A percentile compares a stretch with the other conserved stretches of the same genome.
Evolutionary conservation across 2,113 vertebrate species (phyloP).

Genomic region (Gambusia affinis): DNA sequence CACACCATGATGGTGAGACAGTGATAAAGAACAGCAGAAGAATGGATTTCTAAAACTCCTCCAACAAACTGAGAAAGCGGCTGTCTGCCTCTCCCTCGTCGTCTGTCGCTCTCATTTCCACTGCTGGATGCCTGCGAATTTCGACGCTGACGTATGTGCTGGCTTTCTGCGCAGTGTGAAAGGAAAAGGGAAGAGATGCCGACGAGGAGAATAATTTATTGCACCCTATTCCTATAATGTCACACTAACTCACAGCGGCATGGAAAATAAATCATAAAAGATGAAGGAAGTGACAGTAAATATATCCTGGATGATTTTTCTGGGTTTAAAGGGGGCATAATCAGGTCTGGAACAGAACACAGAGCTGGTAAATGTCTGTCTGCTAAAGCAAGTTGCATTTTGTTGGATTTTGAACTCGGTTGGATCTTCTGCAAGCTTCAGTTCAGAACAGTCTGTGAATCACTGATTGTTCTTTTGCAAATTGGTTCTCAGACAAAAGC

Average conservation of each 20-base stretch:
- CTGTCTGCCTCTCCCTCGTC: conserved; percentile 22
- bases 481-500: conserved; percentile 16
- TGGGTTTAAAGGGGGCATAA: conserved; percentile 35
- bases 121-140: conserved; percentile 26
- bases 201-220: conserved; percentile 41
- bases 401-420: conserved; percentile 34
- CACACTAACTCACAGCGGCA: conserved; percentile 52
- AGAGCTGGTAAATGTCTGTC: conserved; percentile 33
- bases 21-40: conserved; percentile 44
- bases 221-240: conserved; percentile 41
- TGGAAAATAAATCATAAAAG: conserved; percentile 54
- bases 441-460: conserved; percentile 21
- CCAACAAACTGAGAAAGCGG: conserved; percentile 9
- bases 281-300: conserved; percentile 60
- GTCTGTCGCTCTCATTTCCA: conserved; percentile 25
- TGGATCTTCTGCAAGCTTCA: conserved; percentile 35
- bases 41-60: conserved; percentile 28
- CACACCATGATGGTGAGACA: conserved; percentile 33
- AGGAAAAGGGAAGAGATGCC: conserved; percentile 23
- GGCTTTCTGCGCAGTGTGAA: conserved; percentile 35
- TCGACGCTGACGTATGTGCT: conserved; percentile 23
- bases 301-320: conserved; percentile 59
- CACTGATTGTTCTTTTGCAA: conserved; percentile 39
- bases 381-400: conserved; percentile 41
- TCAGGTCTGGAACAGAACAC: conserved; percentile 38